Evolutionary conservation across 2,888 invertebrate genomes (phyloP), one percentile per base, ranked within the genome.

Genomic region (Pyrocoelia pectoralis): DNA sequence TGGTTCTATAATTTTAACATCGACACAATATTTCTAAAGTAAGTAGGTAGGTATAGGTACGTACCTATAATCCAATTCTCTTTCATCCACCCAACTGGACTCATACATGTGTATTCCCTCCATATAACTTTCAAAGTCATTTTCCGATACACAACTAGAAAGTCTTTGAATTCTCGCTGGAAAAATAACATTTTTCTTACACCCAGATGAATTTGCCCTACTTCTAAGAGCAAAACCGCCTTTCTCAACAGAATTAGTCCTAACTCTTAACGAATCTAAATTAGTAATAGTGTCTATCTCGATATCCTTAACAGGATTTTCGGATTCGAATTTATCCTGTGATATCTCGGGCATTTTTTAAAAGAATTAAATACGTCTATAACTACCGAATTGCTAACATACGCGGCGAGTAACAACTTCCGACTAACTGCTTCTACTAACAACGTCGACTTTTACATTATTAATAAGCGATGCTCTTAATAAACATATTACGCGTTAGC

Each of bases 11-110:
- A n/a, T n/a, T n/a, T n/a, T n/a, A n/a, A 40, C 10, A 40, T 40
- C 43, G 10, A 8, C 8, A 12, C 43, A 17, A 14, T 8, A 40
- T 4, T 24, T 50, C 1, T 13, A 33, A 52, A 52, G 1, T 14
- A 10, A 10, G 33, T 8, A 33, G n/a, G 8, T 4, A 4, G 9
- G n/a, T 4, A n/a, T 33, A n/a, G 33, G 9, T 4, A 56, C 28
- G 73, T 80, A 88, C 88, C 88, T 88, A 83, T 87, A 87, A 50
- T 84, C 83, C 12, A 86, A 76, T 19, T 82, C 83, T 70, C 88
- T 81, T 73, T 84, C 84, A 77, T 88, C 86, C 63, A 85, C 81
- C 86, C 85, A 86, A 46, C 80, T 81, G n/a, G 33, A 8, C 38
- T 74, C 75, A 52, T 83, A 81, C 33, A 77, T 77, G 4, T 71